Conservation (phyloP, 2,797 vertebrate genomes). For the Platalea minor region DNA sequence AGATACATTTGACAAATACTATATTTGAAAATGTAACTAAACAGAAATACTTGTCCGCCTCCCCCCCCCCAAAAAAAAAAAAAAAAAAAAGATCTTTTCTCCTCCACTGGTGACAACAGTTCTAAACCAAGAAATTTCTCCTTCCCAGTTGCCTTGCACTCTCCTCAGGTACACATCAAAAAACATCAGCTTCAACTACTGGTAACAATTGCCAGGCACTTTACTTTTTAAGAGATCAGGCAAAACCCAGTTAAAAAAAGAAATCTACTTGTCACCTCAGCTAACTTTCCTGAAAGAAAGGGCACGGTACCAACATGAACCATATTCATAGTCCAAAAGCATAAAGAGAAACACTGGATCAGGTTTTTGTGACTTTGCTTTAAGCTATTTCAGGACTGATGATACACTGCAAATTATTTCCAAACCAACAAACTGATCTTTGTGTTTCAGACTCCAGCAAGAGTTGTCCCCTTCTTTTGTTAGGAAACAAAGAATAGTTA, state of each 20-base stretch:
- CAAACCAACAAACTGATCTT: conserved; percentile 47
- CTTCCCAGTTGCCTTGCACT: background rate
- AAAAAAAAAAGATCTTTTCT: background rate
- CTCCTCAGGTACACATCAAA: background rate
- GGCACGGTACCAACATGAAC: background rate
- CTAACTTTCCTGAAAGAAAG: background rate
- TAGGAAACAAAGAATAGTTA: conserved; percentile 33
- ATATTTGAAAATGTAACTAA: background rate
- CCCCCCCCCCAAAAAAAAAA: background rate
- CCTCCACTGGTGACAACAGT: background rate
- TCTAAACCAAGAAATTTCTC: background rate
- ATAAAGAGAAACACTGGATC: background rate
- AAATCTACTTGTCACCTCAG: background rate
- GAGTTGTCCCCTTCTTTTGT: conserved; percentile 7
- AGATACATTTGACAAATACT: background rate
- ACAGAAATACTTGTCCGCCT: background rate
- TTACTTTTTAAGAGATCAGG: background rate
- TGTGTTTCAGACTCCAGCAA: conserved; percentile 21
- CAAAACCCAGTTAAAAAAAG: background rate
- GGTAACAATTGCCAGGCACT: background rate
- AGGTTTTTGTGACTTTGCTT: conserved; percentile 20
- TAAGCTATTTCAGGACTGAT: conserved; percentile 9
- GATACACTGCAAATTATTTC: conserved; percentile 44
- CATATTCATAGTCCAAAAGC: background rate
- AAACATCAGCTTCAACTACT: background rate